These are phyloP conservation scores for Pagrus major DNA, from an alignment of 2,113 vertebrate genomes.

Conservation along the genomic window DNA sequence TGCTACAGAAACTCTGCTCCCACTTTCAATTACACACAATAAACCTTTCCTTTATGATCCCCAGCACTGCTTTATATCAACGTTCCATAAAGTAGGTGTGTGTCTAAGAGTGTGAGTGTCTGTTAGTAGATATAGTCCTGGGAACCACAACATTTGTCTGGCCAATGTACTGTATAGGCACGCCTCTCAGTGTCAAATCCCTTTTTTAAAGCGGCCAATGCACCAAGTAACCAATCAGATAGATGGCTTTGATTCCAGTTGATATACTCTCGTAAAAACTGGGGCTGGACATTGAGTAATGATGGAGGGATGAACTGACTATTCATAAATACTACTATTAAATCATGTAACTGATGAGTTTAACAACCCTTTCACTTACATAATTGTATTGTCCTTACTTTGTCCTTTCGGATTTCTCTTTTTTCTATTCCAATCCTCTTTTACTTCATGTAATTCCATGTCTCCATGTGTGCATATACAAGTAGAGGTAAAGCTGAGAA, in stretches of 20 bases:
- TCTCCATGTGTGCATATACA: not conserved
- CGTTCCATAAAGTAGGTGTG: not conserved
- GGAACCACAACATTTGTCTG: not conserved
- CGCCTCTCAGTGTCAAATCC: constrained; percentile 34
- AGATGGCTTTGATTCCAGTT: constrained; percentile 31
- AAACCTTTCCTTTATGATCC: constrained; percentile 13
- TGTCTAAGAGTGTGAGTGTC: not conserved
- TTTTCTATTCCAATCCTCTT: not conserved
- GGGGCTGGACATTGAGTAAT: not conserved
- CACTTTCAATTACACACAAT: constrained; percentile 1
- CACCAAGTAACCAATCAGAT: constrained; percentile 52
- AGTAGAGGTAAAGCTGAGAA: not conserved
- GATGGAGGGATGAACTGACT: constrained; percentile 1
- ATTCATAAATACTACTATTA: not conserved
- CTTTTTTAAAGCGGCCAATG: constrained; percentile 23
- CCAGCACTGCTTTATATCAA: constrained; percentile 19
- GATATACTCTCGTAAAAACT: constrained; percentile 15
- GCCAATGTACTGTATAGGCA: not conserved
- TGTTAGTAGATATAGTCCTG: not conserved
- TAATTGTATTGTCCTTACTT: not conserved
- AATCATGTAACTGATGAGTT: not conserved
- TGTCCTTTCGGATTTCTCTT: not conserved
- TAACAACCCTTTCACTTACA: not conserved
- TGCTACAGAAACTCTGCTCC: constrained; percentile 16
- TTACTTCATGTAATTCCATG: not conserved